Conservation (phyloP, 92 coral and sea anemone genomes). For the Palythoa heliodiscus region DNA sequence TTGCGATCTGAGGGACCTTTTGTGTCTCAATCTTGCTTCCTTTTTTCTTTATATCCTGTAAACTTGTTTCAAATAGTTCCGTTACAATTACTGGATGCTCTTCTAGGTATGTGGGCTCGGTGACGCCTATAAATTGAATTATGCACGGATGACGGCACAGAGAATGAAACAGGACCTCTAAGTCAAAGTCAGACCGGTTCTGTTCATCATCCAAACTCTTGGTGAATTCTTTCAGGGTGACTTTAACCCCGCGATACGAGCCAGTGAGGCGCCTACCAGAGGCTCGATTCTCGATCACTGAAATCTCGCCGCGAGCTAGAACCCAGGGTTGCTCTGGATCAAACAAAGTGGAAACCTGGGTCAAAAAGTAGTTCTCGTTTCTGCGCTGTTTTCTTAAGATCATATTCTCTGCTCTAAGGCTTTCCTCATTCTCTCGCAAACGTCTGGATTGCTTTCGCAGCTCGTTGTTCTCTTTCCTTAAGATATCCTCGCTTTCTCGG, state of each 20-base stretch:
- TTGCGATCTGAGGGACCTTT: constrained; percentile 29
- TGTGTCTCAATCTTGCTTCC: constrained; percentile 1
- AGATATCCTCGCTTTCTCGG: constrained; percentile 26
- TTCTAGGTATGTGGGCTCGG: constrained; percentile 18
- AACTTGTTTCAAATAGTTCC: constrained; percentile 6
- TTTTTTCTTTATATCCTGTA: constrained; percentile 9
- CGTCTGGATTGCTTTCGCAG: constrained; percentile 35
- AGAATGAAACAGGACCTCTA: constrained; percentile 27
- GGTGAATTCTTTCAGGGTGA: constrained; percentile 17
- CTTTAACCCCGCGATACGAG: constrained; percentile 14
- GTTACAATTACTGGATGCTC: constrained; percentile 18
- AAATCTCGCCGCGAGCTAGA: constrained; percentile 19
- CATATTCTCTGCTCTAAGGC: constrained; percentile 21
- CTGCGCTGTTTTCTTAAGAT: constrained; percentile 28
- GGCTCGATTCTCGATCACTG: constrained; percentile 4
- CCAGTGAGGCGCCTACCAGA: constrained; percentile 5
- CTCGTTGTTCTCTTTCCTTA: constrained; percentile 40
- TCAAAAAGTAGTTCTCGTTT: constrained; percentile 13
- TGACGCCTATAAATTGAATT: constrained; percentile 27
- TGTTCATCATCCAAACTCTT: constrained; percentile 31
- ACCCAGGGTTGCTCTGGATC: constrained; percentile 46
- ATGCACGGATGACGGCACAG: constrained; percentile 42
- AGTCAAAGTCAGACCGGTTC: constrained; percentile 34
- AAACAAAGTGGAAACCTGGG: constrained; percentile 29
- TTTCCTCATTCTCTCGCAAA: constrained; percentile 24